Conservation (phyloP, 2,888 invertebrate genomes). For the Orchesellides sinensis region DNA sequence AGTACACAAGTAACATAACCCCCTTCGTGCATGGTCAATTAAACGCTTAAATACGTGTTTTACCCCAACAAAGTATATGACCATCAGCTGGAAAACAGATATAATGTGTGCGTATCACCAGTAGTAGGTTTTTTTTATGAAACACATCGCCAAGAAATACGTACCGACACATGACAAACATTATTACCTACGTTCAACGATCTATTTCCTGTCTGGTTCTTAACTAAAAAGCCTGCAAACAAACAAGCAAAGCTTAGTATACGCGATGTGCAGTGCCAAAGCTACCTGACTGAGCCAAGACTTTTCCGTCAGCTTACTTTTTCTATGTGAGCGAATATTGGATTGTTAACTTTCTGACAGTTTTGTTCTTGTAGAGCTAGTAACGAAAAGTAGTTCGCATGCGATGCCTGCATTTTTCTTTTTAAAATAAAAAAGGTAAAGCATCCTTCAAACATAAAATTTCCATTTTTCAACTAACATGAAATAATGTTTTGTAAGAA, state of each 20-base stretch:
- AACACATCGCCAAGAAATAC: slow-evolving; percentile 26
- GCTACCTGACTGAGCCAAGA: not conserved
- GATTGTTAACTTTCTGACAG: slow-evolving; percentile 45
- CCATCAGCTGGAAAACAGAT: slow-evolving; percentile 9
- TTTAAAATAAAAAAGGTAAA: slow-evolving; percentile 30
- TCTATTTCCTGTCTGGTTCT: slow-evolving; percentile 58
- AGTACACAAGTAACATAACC: not conserved
- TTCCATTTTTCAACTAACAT: too few species aligned
- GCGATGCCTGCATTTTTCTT: slow-evolving; percentile 43
- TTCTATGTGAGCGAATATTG: not conserved
- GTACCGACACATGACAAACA: slow-evolving; percentile 51
- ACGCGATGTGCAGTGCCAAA: slow-evolving; percentile 24
- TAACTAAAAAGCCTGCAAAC: slow-evolving; percentile 45
- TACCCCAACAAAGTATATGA: slow-evolving; percentile 14
- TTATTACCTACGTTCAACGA: slow-evolving; percentile 61
- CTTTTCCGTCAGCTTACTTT: not conserved
- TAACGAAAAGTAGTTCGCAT: slow-evolving; percentile 39
- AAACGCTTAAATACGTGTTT: slow-evolving; percentile 50
- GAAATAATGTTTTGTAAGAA: too few species aligned
- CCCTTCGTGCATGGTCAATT: slow-evolving; percentile 42
- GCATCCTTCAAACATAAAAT: not conserved
- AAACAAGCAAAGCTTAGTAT: slow-evolving; percentile 31
- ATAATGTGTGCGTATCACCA: slow-evolving; percentile 11
- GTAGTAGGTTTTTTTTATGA: slow-evolving; percentile 18
- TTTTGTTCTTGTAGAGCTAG: slow-evolving; percentile 28